Evolutionary conservation across 1,140 invertebrate genomes (phyloP).

Genomic region (Lasioglossum albipes): DNA sequence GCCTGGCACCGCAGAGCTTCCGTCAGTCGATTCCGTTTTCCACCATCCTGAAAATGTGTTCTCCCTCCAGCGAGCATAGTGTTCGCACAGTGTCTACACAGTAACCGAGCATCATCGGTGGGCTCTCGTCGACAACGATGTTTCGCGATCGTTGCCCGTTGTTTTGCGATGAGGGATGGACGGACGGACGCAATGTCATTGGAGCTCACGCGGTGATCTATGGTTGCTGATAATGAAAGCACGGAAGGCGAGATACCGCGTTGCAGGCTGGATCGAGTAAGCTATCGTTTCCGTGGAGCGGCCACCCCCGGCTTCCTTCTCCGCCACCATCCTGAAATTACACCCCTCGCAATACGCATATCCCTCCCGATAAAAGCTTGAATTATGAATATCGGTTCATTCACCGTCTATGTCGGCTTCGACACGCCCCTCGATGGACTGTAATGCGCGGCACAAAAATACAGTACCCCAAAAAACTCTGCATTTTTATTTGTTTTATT

Average conservation of each 20-base stretch:
- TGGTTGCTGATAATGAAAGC: slow-evolving; percentile 79
- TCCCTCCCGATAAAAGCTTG: slow-evolving; percentile 70
- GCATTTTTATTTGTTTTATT: too few relatives aligned
- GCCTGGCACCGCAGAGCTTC: too few relatives aligned
- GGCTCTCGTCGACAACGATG: neutral
- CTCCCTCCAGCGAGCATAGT: too few relatives aligned
- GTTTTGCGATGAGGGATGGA: slow-evolving; percentile 74
- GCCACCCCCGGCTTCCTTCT: slow-evolving; percentile 46
- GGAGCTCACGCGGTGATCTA: slow-evolving; percentile 72
- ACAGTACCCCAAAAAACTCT: too few relatives aligned
- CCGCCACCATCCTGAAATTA: slow-evolving; percentile 63
- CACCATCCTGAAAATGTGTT: too few relatives aligned
- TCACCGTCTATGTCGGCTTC: slow-evolving; percentile 44
- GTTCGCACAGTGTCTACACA: too few relatives aligned
- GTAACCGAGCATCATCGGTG: too few relatives aligned
- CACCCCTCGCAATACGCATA: slow-evolving; percentile 68
- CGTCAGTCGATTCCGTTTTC: too few relatives aligned
- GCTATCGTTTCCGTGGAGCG: slow-evolving; percentile 70
- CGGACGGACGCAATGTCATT: slow-evolving; percentile 75
- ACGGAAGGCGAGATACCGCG: slow-evolving; percentile 69
- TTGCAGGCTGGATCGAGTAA: slow-evolving; percentile 51
- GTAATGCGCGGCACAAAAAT: too few relatives aligned
- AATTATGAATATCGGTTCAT: slow-evolving; percentile 75
- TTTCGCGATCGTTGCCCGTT: slow-evolving; percentile 30
- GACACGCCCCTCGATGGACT: neutral